Evolutionary conservation across 1,140 invertebrate species (phyloP).

Genomic region (Glossosoma conforme): DNA sequence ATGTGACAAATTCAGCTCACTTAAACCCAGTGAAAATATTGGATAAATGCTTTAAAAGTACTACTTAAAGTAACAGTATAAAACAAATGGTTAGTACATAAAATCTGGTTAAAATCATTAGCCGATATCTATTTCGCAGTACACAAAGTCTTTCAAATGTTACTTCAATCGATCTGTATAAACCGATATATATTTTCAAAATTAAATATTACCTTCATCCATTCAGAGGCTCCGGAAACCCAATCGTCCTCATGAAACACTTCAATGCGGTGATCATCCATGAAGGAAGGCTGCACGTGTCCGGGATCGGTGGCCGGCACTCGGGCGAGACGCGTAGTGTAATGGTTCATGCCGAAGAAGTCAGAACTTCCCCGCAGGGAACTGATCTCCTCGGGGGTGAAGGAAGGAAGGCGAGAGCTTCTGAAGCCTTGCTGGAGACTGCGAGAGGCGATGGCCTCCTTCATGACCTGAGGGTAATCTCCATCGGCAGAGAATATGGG

Average conservation of each 20-base stretch:
- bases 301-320: no score
- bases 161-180: neutral
- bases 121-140: neutral
- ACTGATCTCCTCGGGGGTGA: constrained; percentile 51
- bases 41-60: neutral
- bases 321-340: constrained; percentile 49
- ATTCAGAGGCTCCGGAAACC: neutral
- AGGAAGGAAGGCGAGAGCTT: constrained; percentile 53
- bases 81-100: no score
- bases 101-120: neutral
- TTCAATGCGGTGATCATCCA: neutral
- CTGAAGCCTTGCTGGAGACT: constrained; percentile 53
- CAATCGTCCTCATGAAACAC: neutral
- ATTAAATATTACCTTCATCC: neutral
- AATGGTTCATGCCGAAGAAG: constrained; percentile 59
- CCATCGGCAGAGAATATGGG: constrained; percentile 43
- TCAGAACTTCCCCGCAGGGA: constrained; percentile 55
- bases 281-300: no score
- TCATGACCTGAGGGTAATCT: constrained; percentile 59
- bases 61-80: no score
- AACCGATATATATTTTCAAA: neutral
- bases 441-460: constrained; percentile 47
- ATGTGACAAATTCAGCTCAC: neutral
- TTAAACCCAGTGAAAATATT: neutral
- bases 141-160: neutral